phyloP scores from a whole-genome alignment of 2,888 invertebrate genomes.

The Trichogramma evanescens region DNA sequence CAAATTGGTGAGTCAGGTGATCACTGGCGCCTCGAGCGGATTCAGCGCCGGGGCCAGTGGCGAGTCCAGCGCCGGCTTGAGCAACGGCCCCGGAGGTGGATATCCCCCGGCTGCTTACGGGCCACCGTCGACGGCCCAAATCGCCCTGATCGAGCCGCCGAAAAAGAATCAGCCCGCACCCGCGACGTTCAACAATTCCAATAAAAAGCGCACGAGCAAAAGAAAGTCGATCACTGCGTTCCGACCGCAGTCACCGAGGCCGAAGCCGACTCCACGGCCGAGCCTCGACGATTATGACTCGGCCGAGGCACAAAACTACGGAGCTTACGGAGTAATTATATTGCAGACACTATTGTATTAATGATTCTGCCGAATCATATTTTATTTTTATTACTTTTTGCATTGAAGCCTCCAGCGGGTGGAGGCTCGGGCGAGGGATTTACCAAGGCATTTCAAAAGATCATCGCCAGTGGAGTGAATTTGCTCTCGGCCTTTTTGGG shows the following conservation, averaged over 20 bases:
- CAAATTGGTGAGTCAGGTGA: constrained; percentile 34
- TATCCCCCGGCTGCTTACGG: neutral
- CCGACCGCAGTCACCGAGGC: too few relatives aligned
- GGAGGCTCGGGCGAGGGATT: constrained; percentile 20
- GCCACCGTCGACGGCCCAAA: neutral
- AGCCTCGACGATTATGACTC: constrained; percentile 15
- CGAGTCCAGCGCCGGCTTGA: constrained; percentile 17
- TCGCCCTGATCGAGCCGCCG: neutral
- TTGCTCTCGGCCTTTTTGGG: constrained; percentile 33
- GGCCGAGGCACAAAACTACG: constrained; percentile 21
- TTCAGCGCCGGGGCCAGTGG: constrained; percentile 39
- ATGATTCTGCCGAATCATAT: neutral
- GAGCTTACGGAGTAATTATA: constrained; percentile 17
- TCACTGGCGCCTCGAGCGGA: constrained; percentile 39
- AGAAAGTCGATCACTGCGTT: too few relatives aligned
- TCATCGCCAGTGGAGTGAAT: constrained; percentile 34
- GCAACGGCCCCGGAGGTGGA: neutral
- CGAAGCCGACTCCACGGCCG: neutral
- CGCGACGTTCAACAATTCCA: neutral
- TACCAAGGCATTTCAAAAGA: constrained; percentile 35
- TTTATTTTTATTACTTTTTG: too few relatives aligned
- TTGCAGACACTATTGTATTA: neutral
- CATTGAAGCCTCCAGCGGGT: too few relatives aligned
- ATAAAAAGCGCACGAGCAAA: too few relatives aligned
- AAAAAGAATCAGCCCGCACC: neutral